Evolutionary conservation across 2,797 vertebrate species (phyloP).

Genomic region (Adrianichthys oophorus): DNA sequence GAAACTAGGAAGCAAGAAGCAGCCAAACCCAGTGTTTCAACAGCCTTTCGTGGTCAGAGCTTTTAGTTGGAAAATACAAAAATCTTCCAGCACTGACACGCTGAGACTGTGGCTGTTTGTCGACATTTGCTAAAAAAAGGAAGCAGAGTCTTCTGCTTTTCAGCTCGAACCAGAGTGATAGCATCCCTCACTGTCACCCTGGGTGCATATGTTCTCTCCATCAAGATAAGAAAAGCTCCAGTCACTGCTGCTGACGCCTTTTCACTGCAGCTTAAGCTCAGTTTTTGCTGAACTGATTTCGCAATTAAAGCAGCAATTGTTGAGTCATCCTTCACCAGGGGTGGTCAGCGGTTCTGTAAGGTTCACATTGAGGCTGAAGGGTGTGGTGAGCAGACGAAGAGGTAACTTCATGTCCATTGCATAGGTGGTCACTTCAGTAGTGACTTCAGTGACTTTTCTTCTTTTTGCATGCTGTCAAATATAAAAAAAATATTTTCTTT

Average conservation of each 20-base stretch:
- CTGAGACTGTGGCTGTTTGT: constrained; percentile 15
- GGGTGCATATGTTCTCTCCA: constrained; percentile 37
- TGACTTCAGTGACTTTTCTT: background rate
- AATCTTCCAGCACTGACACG: constrained; percentile 9
- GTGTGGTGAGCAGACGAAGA: constrained; percentile 6
- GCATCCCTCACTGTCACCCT: constrained; percentile 59
- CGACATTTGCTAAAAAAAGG: constrained; percentile 42
- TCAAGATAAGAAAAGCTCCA: constrained; percentile 65
- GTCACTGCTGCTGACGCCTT: constrained; percentile 54
- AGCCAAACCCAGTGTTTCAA: background rate
- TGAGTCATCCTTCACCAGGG: constrained; percentile 37
- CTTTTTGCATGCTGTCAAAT: background rate
- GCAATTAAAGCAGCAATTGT: constrained; percentile 44
- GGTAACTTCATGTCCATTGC: background rate
- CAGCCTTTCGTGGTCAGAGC: background rate
- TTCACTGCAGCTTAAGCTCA: constrained; percentile 25
- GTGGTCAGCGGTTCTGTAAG: constrained; percentile 10
- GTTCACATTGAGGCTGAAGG: constrained; percentile 14
- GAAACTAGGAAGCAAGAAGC: background rate
- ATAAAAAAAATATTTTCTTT: background rate
- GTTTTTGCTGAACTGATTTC: constrained; percentile 71
- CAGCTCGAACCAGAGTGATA: constrained; percentile 50
- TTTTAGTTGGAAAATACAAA: background rate
- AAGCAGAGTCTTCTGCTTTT: constrained; percentile 73
- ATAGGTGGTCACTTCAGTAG: background rate